phyloP scores from a whole-genome alignment of 2,888 invertebrate genomes.

The Athetis lepigone region DNA sequence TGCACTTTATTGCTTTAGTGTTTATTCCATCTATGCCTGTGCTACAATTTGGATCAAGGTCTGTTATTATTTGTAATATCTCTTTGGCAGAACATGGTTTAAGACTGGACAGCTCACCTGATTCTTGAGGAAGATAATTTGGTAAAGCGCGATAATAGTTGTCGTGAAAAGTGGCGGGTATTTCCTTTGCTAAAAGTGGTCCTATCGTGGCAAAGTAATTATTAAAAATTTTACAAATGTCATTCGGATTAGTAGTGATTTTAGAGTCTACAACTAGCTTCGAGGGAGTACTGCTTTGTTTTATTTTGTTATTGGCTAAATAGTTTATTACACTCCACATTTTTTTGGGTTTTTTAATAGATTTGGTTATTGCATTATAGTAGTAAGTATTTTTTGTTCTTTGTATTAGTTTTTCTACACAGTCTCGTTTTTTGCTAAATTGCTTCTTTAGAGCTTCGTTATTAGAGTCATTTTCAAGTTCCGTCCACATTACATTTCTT shows the following conservation, averaged over 20 bases:
- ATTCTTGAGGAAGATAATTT: neutral
- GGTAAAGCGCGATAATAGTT: conserved; percentile 2
- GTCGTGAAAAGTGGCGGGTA: conserved; percentile 12
- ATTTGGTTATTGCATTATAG: too few species aligned
- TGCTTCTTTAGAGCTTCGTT: too few species aligned
- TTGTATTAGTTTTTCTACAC: too few species aligned
- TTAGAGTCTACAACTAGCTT: too few species aligned
- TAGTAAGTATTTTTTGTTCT: too few species aligned
- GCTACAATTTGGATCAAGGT: conserved; percentile 6
- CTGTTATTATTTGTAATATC: neutral
- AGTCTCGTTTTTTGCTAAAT: too few species aligned
- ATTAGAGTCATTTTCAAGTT: too few species aligned
- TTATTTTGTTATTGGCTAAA: too few species aligned
- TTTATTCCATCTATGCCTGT: conserved; percentile 3
- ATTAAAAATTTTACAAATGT: conserved; percentile 22
- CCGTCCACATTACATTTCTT: too few species aligned
- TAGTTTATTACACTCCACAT: too few species aligned
- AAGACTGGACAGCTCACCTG: neutral
- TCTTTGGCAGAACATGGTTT: conserved; percentile 2
- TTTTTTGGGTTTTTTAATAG: too few species aligned
- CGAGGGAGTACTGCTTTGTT: too few species aligned
- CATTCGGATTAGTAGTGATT: neutral
- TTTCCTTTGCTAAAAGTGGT: conserved; percentile 6
- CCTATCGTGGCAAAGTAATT: conserved; percentile 17
- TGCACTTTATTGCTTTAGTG: conserved; percentile 2